Percentiles rank a stretch among this genome's conserved stretches.
These are phyloP conservation scores for Dolichotis patagonum DNA, from an alignment of 2,113 vertebrate species.

Conservation along the genomic window DNA sequence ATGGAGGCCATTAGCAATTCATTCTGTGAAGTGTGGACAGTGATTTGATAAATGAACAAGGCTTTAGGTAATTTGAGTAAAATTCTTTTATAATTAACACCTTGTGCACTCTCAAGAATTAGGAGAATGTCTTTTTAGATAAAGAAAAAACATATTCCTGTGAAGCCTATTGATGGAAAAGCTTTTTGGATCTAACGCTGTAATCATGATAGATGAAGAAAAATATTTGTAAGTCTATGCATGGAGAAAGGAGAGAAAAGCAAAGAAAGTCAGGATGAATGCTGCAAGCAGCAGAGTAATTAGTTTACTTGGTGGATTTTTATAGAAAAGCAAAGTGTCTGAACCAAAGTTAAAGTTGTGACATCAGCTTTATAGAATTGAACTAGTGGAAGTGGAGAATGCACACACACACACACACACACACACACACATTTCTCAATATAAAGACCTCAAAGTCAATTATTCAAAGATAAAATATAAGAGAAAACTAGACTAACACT, in stretches of 20 bases:
- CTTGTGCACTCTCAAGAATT: neutral
- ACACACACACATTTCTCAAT: neutral
- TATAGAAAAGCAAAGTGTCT: constrained; percentile 10
- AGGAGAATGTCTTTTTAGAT: constrained; percentile 47
- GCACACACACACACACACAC: neutral
- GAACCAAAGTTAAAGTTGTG: neutral
- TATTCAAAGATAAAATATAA: neutral
- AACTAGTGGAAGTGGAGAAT: neutral
- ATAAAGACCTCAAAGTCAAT: neutral
- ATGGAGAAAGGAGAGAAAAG: neutral
- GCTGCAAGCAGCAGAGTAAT: neutral
- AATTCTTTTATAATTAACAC: constrained; percentile 46
- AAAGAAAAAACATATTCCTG: constrained; percentile 11
- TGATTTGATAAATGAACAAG: constrained; percentile 67
- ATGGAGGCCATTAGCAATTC: constrained; percentile 52
- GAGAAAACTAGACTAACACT: neutral
- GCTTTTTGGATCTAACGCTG: constrained; percentile 22
- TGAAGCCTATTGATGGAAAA: constrained; percentile 17
- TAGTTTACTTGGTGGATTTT: constrained; percentile 48
- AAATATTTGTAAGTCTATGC: neutral
- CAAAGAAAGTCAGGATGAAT: neutral
- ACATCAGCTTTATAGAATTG: neutral
- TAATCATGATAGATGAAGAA: neutral
- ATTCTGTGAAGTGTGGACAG: constrained; percentile 64
- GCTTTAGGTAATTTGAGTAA: constrained; percentile 59